Evolutionary conservation across 2,113 vertebrate species (phyloP).

Genomic region (Egretta garzetta): DNA sequence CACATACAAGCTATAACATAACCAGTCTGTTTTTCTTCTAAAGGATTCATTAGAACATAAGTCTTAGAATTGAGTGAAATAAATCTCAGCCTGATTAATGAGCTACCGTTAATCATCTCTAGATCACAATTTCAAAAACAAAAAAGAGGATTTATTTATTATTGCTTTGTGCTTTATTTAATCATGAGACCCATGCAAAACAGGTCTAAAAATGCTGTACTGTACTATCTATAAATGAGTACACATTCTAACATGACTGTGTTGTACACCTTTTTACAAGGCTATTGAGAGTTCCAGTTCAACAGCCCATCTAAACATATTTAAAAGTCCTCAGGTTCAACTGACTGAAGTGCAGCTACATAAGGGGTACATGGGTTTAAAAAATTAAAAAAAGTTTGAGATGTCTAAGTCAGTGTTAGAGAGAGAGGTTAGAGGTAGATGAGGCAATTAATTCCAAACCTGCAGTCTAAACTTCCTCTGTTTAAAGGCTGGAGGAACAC

Average conservation of each 20-base stretch:
- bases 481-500: not conserved
- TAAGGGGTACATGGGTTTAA: not conserved
- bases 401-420: not conserved
- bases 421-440: not conserved
- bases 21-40: not conserved
- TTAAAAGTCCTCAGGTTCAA: not conserved
- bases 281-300: not conserved
- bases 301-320: not conserved
- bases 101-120: not conserved
- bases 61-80: slow-evolving; percentile 2
- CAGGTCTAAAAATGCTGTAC: not conserved
- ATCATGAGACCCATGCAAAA: not conserved
- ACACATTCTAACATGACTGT: not conserved
- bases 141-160: not conserved
- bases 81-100: not conserved
- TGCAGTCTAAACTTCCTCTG: not conserved
- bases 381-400: not conserved
- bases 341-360: not conserved
- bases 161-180: not conserved
- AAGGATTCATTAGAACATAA: not conserved
- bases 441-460: not conserved
- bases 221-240: not conserved
- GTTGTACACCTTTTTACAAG: not conserved
- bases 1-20: not conserved
- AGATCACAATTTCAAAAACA: not conserved